Evolutionary conservation across 1,140 invertebrate species (phyloP).

Genomic region (Trichoplusia ni): DNA sequence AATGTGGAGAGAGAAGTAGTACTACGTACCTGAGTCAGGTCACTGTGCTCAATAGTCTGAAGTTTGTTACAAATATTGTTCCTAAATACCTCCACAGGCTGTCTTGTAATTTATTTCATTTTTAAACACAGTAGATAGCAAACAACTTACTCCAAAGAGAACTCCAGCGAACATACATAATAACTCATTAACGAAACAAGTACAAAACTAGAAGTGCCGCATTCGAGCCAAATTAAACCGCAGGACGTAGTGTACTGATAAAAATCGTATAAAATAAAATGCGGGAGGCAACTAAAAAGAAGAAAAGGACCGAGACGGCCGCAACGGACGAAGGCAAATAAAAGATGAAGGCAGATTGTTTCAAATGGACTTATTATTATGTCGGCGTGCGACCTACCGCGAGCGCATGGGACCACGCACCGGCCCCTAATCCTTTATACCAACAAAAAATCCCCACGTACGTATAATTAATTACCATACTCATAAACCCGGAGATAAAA

Average conservation of each 20-base stretch:
- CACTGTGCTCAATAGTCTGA: no score
- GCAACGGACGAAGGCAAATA: slow-evolving; percentile 37
- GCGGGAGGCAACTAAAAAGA: slow-evolving; percentile 22
- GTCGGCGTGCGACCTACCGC: slow-evolving; percentile 55
- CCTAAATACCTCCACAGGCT: no score
- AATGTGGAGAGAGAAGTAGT: no score
- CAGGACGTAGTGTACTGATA: slow-evolving; percentile 30
- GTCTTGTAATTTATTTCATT: no score
- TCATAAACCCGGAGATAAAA: no score
- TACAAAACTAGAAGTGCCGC: background rate
- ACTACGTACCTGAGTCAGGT: no score
- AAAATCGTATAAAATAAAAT: slow-evolving; percentile 38
- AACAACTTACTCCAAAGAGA: background rate
- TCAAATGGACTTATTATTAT: slow-evolving; percentile 66
- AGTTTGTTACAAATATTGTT: no score
- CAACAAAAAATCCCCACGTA: background rate
- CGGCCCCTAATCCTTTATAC: slow-evolving; percentile 10
- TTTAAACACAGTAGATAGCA: no score
- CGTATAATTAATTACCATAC: slow-evolving; percentile 7
- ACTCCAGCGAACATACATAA: background rate
- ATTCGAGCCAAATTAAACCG: slow-evolving; percentile 7
- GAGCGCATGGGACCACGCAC: slow-evolving; percentile 36
- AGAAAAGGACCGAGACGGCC: slow-evolving; percentile 38
- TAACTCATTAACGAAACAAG: background rate
- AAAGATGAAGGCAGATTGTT: slow-evolving; percentile 58